These are phyloP conservation scores for Zaprionus ghesquierei DNA, from an alignment of 1,140 invertebrate species.

Conservation along the genomic window DNA sequence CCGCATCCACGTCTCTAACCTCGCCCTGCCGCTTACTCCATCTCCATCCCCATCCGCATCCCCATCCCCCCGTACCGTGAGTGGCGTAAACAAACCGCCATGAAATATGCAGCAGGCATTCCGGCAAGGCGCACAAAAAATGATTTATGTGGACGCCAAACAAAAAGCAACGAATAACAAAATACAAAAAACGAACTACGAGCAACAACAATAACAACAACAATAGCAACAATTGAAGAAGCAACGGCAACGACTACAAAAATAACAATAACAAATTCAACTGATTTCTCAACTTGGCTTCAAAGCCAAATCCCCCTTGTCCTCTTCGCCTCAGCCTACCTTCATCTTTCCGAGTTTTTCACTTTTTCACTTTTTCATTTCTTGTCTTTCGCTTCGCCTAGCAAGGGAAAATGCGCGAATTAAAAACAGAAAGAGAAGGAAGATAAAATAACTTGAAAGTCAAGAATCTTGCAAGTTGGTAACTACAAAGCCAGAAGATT, in stretches of 20 bases:
- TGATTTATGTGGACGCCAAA: slow-evolving; percentile 76
- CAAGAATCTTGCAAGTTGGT: neutral
- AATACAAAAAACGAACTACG: slow-evolving; percentile 44
- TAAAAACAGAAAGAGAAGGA: neutral
- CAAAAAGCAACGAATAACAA: slow-evolving; percentile 41
- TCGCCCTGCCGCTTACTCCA: too few relatives aligned
- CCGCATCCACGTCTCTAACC: neutral
- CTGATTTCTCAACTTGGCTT: slow-evolving; percentile 75
- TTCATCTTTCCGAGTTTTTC: slow-evolving; percentile 5
- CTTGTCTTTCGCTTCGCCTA: slow-evolving; percentile 8
- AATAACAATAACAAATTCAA: slow-evolving; percentile 72
- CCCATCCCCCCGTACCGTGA: neutral
- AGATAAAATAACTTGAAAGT: neutral
- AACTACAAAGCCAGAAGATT: too few relatives aligned
- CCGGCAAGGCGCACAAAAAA: slow-evolving; percentile 65
- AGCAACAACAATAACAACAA: slow-evolving; percentile 34
- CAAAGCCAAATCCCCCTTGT: slow-evolving; percentile 17
- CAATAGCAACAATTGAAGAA: neutral
- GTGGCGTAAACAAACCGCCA: slow-evolving; percentile 53
- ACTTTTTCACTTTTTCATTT: slow-evolving; percentile 22
- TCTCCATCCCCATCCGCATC: neutral
- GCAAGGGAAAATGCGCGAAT: slow-evolving; percentile 55
- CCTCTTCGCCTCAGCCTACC: neutral
- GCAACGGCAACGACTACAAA: slow-evolving; percentile 10
- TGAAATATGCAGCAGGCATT: slow-evolving; percentile 73